Percentiles rank a stretch among this genome's conserved stretches.
These are phyloP conservation scores for Pediacus dermestoides DNA, from an alignment of 2,888 invertebrate species.

Conservation along the genomic window DNA sequence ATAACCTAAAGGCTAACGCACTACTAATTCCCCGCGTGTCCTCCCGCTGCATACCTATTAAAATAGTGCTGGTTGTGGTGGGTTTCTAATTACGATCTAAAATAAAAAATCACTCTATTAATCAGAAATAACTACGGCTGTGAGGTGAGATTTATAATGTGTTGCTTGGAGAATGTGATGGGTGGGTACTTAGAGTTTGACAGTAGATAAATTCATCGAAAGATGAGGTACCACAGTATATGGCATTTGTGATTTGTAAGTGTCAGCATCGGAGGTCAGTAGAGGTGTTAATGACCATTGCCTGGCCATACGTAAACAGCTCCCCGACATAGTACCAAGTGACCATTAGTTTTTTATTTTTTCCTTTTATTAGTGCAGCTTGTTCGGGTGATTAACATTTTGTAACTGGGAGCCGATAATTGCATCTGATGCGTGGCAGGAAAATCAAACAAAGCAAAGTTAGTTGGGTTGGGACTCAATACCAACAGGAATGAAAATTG, in stretches of 20 bases:
- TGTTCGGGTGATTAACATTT: no score
- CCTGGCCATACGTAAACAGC: no score
- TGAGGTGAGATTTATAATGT: constrained; percentile 24
- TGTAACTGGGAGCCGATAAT: no score
- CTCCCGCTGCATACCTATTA: neutral
- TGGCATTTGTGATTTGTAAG: constrained; percentile 35
- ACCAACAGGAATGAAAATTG: no score
- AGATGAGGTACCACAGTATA: constrained; percentile 30
- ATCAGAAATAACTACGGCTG: constrained; percentile 20
- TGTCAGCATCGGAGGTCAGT: constrained; percentile 36
- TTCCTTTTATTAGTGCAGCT: no score
- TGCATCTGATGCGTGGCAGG: no score
- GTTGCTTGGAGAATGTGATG: constrained; percentile 15
- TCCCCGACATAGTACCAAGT: no score
- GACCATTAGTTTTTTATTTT: no score
- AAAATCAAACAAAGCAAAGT: no score
- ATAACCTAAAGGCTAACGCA: no score
- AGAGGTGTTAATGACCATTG: constrained; percentile 41
- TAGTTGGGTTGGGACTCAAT: no score
- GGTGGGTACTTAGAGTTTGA: constrained; percentile 14
- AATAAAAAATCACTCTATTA: constrained; percentile 23
- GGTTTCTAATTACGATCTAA: constrained; percentile 21
- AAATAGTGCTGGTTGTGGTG: constrained; percentile 3
- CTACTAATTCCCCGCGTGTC: neutral
- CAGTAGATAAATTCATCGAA: constrained; percentile 41